Evolutionary conservation across 2,797 vertebrate genomes (phyloP).

Genomic region (Todus mexicanus): DNA sequence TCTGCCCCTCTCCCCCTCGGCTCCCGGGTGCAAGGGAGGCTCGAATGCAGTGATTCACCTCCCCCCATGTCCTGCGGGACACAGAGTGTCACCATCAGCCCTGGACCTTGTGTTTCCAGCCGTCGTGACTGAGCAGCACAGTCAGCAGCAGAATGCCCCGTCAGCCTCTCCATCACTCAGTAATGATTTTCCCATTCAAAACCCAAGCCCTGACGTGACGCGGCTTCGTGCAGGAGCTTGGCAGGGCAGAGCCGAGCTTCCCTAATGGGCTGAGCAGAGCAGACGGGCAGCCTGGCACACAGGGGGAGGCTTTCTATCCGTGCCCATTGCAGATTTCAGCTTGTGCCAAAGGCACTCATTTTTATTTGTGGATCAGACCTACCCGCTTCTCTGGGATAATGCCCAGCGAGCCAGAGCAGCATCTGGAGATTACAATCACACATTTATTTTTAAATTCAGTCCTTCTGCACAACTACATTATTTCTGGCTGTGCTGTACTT

Average conservation of each 20-base stretch:
- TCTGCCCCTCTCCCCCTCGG: neutral
- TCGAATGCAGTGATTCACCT: neutral
- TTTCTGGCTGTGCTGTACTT: constrained; percentile 53
- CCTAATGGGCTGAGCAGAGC: neutral
- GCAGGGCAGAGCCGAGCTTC: neutral
- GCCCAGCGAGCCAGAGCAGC: constrained; percentile 61
- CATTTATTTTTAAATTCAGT: constrained; percentile 62
- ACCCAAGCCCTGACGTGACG: neutral
- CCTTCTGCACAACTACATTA: constrained; percentile 62
- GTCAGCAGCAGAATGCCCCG: neutral
- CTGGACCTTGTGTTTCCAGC: neutral
- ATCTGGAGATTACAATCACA: constrained; percentile 59
- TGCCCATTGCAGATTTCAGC: neutral
- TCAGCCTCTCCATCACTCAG: neutral
- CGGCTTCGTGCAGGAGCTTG: neutral
- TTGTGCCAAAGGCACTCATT: constrained; percentile 35
- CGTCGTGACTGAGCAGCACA: neutral
- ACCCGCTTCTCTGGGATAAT: constrained; percentile 37
- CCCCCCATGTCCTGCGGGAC: fast-evolving
- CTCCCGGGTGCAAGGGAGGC: neutral
- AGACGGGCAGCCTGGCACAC: neutral
- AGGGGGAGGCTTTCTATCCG: neutral
- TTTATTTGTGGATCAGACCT: constrained; percentile 32
- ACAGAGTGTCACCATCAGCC: fast-evolving
- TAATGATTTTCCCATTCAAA: neutral